Conservation (phyloP, 2,113 vertebrate species). For the Larimichthys crocea region DNA sequence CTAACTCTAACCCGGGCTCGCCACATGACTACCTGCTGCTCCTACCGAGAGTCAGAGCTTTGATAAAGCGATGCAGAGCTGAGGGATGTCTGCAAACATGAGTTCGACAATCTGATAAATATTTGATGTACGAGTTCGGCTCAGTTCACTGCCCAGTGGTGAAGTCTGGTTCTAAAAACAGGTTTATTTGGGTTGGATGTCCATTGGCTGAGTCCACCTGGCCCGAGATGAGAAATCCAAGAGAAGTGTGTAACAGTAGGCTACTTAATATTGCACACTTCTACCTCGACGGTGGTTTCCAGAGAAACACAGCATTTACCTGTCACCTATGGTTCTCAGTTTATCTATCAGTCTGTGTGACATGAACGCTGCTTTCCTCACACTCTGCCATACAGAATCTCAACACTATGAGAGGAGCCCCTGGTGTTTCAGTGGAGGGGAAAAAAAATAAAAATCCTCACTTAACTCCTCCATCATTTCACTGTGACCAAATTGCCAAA, state of each 20-base stretch:
- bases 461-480: constrained; percentile 54
- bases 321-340: background rate
- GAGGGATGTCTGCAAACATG: constrained; percentile 46
- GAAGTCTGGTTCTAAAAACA: constrained; percentile 17
- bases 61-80: constrained; percentile 53
- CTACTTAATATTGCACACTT: constrained; percentile 19
- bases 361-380: constrained; percentile 20
- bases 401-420: constrained; percentile 22
- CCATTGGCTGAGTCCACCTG: constrained; percentile 30
- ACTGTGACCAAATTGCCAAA: constrained; percentile 63
- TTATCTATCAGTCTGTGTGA: background rate
- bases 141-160: constrained; percentile 39
- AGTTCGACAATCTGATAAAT: constrained; percentile 52
- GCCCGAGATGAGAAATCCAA: constrained; percentile 23
- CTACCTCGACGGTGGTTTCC: background rate
- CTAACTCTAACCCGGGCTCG: constrained; percentile 43
- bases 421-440: constrained; percentile 21
- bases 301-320: constrained; percentile 22
- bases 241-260: background rate
- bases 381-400: constrained; percentile 12
- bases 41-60: constrained; percentile 29
- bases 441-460: background rate
- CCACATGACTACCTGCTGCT: constrained; percentile 55
- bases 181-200: constrained; percentile 38
- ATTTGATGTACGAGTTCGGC: constrained; percentile 51